These are phyloP conservation scores for Heterotilapia buettikoferi DNA, from an alignment of 2,113 vertebrate genomes.

Conservation along the genomic window DNA sequence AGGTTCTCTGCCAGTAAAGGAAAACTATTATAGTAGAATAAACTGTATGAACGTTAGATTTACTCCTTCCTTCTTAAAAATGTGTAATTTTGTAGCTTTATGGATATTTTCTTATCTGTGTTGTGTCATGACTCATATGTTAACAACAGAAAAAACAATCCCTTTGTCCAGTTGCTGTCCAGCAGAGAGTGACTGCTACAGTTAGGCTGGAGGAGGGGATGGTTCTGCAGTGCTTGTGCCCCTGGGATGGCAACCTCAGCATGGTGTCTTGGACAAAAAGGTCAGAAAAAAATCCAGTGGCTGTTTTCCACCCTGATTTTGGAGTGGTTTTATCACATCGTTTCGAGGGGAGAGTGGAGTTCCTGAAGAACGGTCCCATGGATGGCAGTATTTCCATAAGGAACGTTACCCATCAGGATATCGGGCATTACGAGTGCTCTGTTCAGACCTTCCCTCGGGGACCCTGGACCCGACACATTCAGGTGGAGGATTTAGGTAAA, in stretches of 20 bases:
- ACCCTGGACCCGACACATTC: conserved; percentile 66
- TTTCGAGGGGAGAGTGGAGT: conserved; percentile 67
- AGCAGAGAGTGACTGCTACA: conserved; percentile 48
- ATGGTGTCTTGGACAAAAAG: conserved; percentile 78
- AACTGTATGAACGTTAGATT: neutral
- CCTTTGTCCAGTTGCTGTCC: conserved; percentile 48
- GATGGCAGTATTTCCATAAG: conserved; percentile 72
- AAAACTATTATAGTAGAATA: neutral
- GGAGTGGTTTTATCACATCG: conserved; percentile 23
- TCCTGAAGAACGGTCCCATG: conserved; percentile 51
- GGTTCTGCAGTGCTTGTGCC: conserved; percentile 75
- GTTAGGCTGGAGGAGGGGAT: conserved; percentile 73
- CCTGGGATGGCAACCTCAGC: conserved; percentile 55
- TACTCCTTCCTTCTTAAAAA: neutral
- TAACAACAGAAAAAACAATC: neutral
- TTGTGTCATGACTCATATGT: neutral
- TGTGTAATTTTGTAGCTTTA: neutral
- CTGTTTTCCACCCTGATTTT: conserved; percentile 62
- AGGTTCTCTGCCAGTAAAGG: neutral
- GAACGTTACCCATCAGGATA: conserved; percentile 70
- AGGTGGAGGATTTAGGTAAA: conserved; percentile 72
- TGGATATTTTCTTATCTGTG: neutral
- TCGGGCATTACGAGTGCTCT: conserved; percentile 73
- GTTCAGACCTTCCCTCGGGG: conserved; percentile 73
- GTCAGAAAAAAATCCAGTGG: conserved; percentile 45